Evolutionary conservation across 2,113 vertebrate genomes (phyloP), one percentile per base, ranked within the genome.

Genomic region (Chamaea fasciata): DNA sequence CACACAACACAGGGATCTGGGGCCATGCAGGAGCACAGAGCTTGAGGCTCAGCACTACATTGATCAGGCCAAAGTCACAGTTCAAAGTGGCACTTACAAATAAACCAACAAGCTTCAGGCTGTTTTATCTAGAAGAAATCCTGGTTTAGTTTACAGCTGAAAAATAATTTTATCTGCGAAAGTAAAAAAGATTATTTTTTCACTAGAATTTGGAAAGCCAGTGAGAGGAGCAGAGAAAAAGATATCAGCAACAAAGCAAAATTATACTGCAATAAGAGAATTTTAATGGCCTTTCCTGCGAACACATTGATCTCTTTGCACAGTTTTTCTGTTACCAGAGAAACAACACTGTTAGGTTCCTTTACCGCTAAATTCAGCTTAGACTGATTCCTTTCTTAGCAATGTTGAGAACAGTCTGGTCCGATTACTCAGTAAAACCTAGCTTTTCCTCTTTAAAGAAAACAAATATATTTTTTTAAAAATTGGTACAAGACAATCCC

Each of bases 281-380:
- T 63, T 88, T 39, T 70, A 70, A 73, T 42, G 47, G 73, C 20
- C 28, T 87, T 91, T 84, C 68, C 67, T 70, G 35, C 77, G 47
- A 92, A 80, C 59, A 90, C 71, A 89, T 16, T 75, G 62, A 91
- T 92, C 60, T 62, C 39, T 49, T 44, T 53, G 75, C 64, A 28
- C 89, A 90, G 57, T 89, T 94, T 89, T 85, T 92, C 65, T 62
- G 87, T 90, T 94, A 81, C 57, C 65, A 91, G 35, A 89, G 70
- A 89, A 93, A 90, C 52, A 81, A 65, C 23, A 16, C 42, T 67
- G 52, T 33, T 69, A 87, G 33, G 27, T 57, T 96, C 55, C 41
- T 91, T 75, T 52, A 92, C 35, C 56, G 89, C 87, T 86, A 70
- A 78, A 91, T 65, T 85, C 53, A 91, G 60, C 39, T 93, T 87